Evolutionary conservation across 2,113 vertebrate genomes (phyloP).

Genomic region (Pholis gunnellus): DNA sequence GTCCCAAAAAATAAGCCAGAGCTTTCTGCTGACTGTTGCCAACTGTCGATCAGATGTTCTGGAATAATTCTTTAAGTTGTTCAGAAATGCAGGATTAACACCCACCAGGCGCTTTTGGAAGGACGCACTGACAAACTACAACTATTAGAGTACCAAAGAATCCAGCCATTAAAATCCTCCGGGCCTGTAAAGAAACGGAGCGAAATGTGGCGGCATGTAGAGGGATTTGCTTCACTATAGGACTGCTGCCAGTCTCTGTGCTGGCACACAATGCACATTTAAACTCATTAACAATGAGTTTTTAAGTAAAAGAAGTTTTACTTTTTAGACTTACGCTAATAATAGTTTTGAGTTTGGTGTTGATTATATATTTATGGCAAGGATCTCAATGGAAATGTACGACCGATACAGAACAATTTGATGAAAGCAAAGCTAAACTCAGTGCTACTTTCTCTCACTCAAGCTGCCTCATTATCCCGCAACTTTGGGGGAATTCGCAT

Average conservation of each 20-base stretch:
- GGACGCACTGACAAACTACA: background rate
- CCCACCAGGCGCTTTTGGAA: constrained; percentile 13
- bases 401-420: background rate
- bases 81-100: constrained; percentile 16
- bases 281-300: constrained; percentile 19
- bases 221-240: constrained; percentile 17
- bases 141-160: background rate
- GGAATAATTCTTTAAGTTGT: constrained; percentile 11
- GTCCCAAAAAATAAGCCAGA: constrained; percentile 15
- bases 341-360: background rate
- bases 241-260: background rate
- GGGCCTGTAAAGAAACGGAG: background rate
- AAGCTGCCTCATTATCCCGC: constrained; percentile 5
- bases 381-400: background rate
- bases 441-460: constrained; percentile 5
- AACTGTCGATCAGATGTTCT: constrained; percentile 29
- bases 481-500: constrained; percentile 8
- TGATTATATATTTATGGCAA: constrained; percentile 2
- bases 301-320: background rate
- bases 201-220: constrained; percentile 26
- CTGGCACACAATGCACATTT: constrained; percentile 4
- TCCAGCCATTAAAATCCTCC: constrained; percentile 33
- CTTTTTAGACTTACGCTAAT: background rate
- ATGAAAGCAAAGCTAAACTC: constrained; percentile 12
- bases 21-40: background rate